A percentile compares a stretch with the other conserved stretches of the same genome.
Evolutionary conservation across 2,888 invertebrate genomes (phyloP).

Genomic region (Aphrophora alni): DNA sequence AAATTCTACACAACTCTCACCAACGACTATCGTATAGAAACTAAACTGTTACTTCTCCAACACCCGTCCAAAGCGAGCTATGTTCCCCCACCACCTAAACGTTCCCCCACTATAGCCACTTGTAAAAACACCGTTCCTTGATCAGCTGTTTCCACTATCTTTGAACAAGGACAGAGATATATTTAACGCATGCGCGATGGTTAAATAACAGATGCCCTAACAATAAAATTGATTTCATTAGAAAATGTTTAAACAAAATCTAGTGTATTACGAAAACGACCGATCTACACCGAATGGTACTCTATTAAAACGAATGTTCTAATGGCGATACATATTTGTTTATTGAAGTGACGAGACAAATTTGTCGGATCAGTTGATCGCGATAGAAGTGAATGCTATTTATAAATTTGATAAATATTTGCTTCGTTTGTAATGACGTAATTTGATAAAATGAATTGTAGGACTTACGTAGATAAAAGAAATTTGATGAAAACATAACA

Average conservation of each 20-base stretch:
- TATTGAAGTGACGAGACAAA: too few relatives aligned
- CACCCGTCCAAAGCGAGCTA: conserved; percentile 20
- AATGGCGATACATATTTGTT: too few relatives aligned
- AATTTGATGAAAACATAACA: too few relatives aligned
- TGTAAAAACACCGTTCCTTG: conserved; percentile 21
- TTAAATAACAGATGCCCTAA: neutral
- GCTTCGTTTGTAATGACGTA: too few relatives aligned
- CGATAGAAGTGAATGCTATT: too few relatives aligned
- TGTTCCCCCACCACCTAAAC: neutral
- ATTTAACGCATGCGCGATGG: conserved; percentile 12
- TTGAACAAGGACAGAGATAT: neutral
- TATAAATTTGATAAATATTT: too few relatives aligned
- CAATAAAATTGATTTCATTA: conserved; percentile 7
- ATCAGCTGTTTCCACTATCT: conserved; percentile 24
- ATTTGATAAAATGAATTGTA: too few relatives aligned
- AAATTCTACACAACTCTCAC: neutral
- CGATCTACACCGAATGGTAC: neutral
- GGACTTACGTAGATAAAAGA: too few relatives aligned
- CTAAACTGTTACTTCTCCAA: neutral
- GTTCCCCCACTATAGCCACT: conserved; percentile 13
- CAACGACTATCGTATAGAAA: neutral
- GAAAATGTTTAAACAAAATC: neutral
- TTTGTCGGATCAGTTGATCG: too few relatives aligned
- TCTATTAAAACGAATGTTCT: too few relatives aligned
- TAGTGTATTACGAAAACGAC: neutral